A percentile compares a stretch with the other conserved stretches of the same genome.
These are phyloP conservation scores for Nothobranchius furzeri DNA, from an alignment of 2,113 vertebrate genomes.

Conservation along the genomic window DNA sequence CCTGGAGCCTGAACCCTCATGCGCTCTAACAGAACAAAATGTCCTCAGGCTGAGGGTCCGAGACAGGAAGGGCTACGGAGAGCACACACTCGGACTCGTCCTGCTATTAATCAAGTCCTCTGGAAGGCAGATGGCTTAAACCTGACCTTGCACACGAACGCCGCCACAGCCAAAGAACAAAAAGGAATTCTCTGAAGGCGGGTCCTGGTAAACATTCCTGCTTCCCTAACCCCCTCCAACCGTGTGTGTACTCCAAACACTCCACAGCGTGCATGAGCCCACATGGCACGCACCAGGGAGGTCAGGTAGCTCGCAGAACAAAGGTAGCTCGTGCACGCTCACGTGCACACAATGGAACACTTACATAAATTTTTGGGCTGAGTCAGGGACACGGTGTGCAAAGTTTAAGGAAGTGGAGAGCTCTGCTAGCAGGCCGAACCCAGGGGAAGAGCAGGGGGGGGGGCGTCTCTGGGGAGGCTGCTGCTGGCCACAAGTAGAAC, in stretches of 20 bases:
- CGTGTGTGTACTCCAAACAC: constrained; percentile 48
- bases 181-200: constrained; percentile 56
- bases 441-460: background rate
- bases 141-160: constrained; percentile 63
- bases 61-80: background rate
- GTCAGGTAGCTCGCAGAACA: constrained; percentile 52
- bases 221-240: constrained; percentile 33
- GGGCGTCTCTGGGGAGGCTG: too few species aligned
- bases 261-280: constrained; percentile 37
- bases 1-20: background rate
- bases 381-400: constrained; percentile 35
- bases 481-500: too few species aligned
- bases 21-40: constrained; percentile 1
- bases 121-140: constrained; percentile 57
- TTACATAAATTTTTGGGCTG: constrained; percentile 54
- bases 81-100: constrained; percentile 2
- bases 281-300: constrained; percentile 45
- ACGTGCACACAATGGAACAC: constrained; percentile 31
- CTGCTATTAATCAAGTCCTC: constrained; percentile 41
- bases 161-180: constrained; percentile 43
- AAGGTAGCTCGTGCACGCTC: constrained; percentile 12
- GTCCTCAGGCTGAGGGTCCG: constrained; percentile 9
- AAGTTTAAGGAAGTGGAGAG: constrained; percentile 54
- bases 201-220: constrained; percentile 65
- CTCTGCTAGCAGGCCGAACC: constrained; percentile 41